Evolutionary conservation across 2,113 vertebrate species (phyloP), one percentile per base, ranked within the genome.

Genomic region (Cyprinodon tularosa): DNA sequence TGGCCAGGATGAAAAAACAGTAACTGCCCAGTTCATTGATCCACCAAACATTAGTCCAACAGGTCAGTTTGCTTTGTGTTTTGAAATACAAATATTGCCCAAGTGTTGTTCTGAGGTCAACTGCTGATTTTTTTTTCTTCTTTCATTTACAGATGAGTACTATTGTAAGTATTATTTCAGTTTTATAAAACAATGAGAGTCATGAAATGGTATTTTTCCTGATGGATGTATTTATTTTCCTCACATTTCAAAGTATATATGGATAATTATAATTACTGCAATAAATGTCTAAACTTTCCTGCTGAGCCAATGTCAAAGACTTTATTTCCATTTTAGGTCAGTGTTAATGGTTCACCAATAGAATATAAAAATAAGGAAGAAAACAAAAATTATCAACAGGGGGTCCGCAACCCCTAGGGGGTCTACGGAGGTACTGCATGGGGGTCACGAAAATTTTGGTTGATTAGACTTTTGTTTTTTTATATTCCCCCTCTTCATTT

Each of bases 11-110:
- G 94, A 96, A 90, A 96, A 95, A 82, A 95, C 93, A 0, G 92
- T 99, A 53, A 88, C 91, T 5, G 97, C 97, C 29, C 95, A 96
- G 88, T 99, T 99, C 88, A 97, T 99, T 94, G 90, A 93, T 60
- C 93, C 94, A 36, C 97, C 98, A 57, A 91, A 93, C 80, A 85
- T 95, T 29, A 94, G 95, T 93, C 80, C 95, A 87, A 93, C 81
- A n/a, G 90, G 93, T 90, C 20, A 66, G 39, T 42, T 10, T 4
- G 4, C 39, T 57, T 17, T 38, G 0, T 17, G 57, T 60, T 64
- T 29, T 62, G 15, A 39, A 1, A 29, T 48, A 39, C 2, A 29
- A 67, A 50, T 29, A 44, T 3, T 57, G 2, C 7, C 14, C 29
- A 67, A 15, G 12, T 9, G n/a, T 12, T n/a, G 1, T 12, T 38